Percentiles rank a stretch among this genome's conserved stretches.
These are phyloP conservation scores for Ophioninae sp. DNA, from an alignment of 2,888 invertebrate species.

Conservation along the genomic window DNA sequence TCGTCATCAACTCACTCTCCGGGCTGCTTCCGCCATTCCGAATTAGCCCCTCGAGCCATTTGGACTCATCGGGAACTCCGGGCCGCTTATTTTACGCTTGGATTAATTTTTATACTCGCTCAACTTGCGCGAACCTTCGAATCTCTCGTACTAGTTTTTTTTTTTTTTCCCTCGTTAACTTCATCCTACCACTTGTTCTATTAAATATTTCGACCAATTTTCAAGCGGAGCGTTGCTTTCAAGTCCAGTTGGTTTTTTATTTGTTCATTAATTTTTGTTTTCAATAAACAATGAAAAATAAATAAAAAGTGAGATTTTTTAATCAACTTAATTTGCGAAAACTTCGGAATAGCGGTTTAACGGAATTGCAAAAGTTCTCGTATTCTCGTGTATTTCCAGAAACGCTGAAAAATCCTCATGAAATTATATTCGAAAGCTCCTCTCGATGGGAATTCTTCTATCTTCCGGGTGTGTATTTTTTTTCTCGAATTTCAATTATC, in stretches of 20 bases:
- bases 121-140: constrained; percentile 20
- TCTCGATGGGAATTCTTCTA: not conserved
- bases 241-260: not conserved
- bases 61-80: constrained; percentile 66
- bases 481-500: constrained; percentile 15
- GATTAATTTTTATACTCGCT: constrained; percentile 64
- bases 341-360: not conserved
- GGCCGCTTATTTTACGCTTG: constrained; percentile 69
- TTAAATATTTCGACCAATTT: too few species aligned
- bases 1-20: constrained; percentile 63
- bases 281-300: not conserved
- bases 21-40: constrained; percentile 55
- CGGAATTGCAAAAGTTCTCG: not conserved
- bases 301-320: not conserved
- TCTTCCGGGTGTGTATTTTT: not conserved
- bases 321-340: not conserved
- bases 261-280: not conserved
- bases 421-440: not conserved
- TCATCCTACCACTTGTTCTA: too few species aligned
- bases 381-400: not conserved
- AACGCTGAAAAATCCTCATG: not conserved
- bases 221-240: not conserved
- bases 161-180: constrained; percentile 14
- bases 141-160: constrained; percentile 38
- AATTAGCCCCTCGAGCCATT: constrained; percentile 68